Conservation (phyloP, 53 echinoderm and acorn worm species). For the Henricia sp. region DNA sequence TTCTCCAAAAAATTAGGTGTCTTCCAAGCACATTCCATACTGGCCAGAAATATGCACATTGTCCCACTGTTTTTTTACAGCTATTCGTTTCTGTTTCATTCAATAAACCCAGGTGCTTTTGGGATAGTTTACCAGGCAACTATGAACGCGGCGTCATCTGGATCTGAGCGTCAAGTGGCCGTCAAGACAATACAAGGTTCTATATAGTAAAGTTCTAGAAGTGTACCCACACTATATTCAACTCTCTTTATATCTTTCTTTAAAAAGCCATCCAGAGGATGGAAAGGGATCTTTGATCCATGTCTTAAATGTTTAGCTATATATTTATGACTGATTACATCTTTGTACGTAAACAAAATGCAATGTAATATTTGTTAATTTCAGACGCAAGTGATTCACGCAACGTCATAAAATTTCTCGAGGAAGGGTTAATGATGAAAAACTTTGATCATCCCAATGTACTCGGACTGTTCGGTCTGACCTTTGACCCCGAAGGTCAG, state of each 20-base stretch:
- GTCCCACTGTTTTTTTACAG: no score
- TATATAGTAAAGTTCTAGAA: neutral
- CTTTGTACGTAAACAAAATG: neutral
- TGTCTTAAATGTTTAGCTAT: neutral
- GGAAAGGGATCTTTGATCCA: neutral
- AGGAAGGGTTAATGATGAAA: slow-evolving; percentile 62
- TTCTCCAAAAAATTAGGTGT: no score
- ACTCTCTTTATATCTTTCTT: neutral
- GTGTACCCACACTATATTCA: neutral
- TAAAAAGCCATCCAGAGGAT: no score
- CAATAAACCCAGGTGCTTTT: slow-evolving; percentile 51
- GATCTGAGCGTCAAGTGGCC: slow-evolving; percentile 21
- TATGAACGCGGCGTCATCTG: no score
- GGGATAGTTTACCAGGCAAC: slow-evolving; percentile 48
- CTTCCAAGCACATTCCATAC: no score
- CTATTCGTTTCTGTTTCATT: no score
- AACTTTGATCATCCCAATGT: slow-evolving; percentile 46
- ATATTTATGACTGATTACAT: no score
- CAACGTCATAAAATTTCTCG: slow-evolving; percentile 22
- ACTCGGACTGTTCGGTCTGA: slow-evolving; percentile 34
- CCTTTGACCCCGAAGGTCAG: slow-evolving; percentile 35
- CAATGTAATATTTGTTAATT: neutral
- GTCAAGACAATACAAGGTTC: slow-evolving; percentile 54
- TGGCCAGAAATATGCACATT: no score
- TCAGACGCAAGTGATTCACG: slow-evolving; percentile 25